Base-by-base conservation (phyloP, 1,140 invertebrate species). In the Hycleus phaleratus region DNA sequence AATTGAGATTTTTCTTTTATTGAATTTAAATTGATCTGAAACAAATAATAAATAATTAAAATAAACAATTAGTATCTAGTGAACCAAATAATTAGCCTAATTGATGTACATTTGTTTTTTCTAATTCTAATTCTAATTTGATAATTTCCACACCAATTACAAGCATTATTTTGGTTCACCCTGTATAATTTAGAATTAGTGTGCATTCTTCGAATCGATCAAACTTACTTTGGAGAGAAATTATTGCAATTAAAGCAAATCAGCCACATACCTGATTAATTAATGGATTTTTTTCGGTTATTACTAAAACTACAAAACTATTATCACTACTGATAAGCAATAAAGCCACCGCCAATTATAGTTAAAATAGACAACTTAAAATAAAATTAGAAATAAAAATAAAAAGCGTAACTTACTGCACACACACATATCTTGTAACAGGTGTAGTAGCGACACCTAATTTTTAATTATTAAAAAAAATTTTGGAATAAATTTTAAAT, bases 1-100 rank as follows among this genome's bases (percentile, higher is more conserved):
- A 73, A 77, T 63, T 49, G 70, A 71, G 60, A 71, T 71, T 68
- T 71, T 70, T 58, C 66, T 65, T 58, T 68, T 66, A 60, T 52
- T 58, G 52, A 61, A 38, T 46, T 65, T 68, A 59, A 71, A 61
- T 57, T 59, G 60, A 56, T 57, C 64, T 62, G 61, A 53, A 65
- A 62, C 50, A 52, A 60, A 2, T 57, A 53, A 39, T n/a, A 26
- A 26, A 42, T 42, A 4, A 4, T 42, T 42, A 4, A 32, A 4
- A 32, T 7, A 32, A 32, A 5, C 32, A 32, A 32, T 32, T 32
- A 32, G 32, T 32, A 7, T 0, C 32, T 2, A 2, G 4, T 7
- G 32, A 4, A 7, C 32, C 4, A 4, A 32, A 45, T 10, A 45
- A 12, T 3, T 47, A 1, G 18, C 18, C 18, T 18, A 18, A 18